Percentiles rank a stretch among this genome's conserved stretches.
phyloP scores from a whole-genome alignment of 2,888 invertebrate genomes.

The Scaptomyza parva region DNA sequence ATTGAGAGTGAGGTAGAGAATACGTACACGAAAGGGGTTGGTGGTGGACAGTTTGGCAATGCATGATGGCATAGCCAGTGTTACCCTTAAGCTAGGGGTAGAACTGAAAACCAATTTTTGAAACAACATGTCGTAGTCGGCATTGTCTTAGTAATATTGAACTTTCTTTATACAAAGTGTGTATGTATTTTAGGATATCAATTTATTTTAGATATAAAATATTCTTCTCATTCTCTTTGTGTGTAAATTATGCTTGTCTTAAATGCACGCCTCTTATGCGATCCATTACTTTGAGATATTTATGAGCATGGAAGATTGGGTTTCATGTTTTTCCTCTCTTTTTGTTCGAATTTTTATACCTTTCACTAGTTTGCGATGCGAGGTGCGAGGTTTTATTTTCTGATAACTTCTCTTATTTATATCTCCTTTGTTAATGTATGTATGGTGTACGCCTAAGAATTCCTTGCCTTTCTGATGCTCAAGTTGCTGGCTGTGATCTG shows the following conservation, averaged over 20 bases:
- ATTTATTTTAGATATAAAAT: too few species aligned
- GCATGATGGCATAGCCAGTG: slow-evolving; percentile 37
- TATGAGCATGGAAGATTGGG: slow-evolving; percentile 70
- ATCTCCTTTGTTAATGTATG: slow-evolving; percentile 6
- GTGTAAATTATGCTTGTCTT: slow-evolving; percentile 40
- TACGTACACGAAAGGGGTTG: slow-evolving; percentile 20
- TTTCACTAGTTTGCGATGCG: slow-evolving; percentile 34
- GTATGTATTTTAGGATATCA: too few species aligned
- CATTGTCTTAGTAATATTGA: slow-evolving; percentile 4
- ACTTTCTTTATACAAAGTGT: background rate
- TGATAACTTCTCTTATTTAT: slow-evolving; percentile 29
- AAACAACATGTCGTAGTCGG: slow-evolving; percentile 27
- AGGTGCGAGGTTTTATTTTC: slow-evolving; percentile 47
- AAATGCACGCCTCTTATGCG: slow-evolving; percentile 73
- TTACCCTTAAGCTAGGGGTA: slow-evolving; percentile 27
- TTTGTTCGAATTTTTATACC: slow-evolving; percentile 55
- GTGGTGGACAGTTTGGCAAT: slow-evolving; percentile 42
- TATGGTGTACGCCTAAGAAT: slow-evolving; percentile 29
- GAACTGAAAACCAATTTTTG: slow-evolving; percentile 41
- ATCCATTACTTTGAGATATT: slow-evolving; percentile 80
- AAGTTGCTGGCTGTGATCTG: slow-evolving; percentile 23
- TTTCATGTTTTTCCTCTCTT: slow-evolving; percentile 23
- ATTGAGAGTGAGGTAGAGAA: slow-evolving; percentile 28
- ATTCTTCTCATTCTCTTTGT: background rate
- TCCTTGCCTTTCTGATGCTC: slow-evolving; percentile 18